Evolutionary conservation across 2,113 vertebrate species (phyloP), one percentile per base, ranked within the genome.

Genomic region (Silurus meridionalis): DNA sequence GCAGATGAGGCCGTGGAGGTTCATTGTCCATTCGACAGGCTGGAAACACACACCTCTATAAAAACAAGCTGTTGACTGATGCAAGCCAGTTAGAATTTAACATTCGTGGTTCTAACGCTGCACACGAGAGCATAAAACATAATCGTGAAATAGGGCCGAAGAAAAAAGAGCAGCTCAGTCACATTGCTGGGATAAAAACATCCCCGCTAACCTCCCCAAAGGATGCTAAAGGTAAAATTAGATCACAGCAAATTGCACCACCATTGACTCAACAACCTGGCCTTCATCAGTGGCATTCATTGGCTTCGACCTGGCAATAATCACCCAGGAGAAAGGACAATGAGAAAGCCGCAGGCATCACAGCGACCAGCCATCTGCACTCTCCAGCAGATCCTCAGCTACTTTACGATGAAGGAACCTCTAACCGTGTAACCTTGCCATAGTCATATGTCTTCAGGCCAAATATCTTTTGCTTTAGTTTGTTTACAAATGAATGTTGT

Each of bases 261-360:
- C 82, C 66, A 89, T 87, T 89, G 88, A 88, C 77, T 88, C 80
- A 25, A 57, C 75, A 82, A 87, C 81, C 80, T 69, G 80, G 75
- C 19, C 25, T 72, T 89, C 75, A 60, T 89, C 67, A 25, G 28
- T 25, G 61, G 80, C 66, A 64, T 79, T 79, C 60, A 25, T 46
- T 50, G 83, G 80, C 86, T 83, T 86, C 80, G 84, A 89, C 86
- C 84, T 89, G 81, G 72, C 89, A 78, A 82, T 83, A 88, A 81
- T 78, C 77, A 86, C 74, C 80, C 53, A 75, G 67, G 80, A 85
- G 74, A 74, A 69, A 28, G 80, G 83, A 89, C 80, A 71, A 77
- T 82, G 61, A 80, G 79, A 66, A 80, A 80, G 88, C 86, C 74
- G 63, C 83, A 83, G 86, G 80, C 82, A 67, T 63, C 82, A 17